Evolutionary conservation across 2,888 invertebrate genomes (phyloP).

Genomic region (Eudemis profundana): DNA sequence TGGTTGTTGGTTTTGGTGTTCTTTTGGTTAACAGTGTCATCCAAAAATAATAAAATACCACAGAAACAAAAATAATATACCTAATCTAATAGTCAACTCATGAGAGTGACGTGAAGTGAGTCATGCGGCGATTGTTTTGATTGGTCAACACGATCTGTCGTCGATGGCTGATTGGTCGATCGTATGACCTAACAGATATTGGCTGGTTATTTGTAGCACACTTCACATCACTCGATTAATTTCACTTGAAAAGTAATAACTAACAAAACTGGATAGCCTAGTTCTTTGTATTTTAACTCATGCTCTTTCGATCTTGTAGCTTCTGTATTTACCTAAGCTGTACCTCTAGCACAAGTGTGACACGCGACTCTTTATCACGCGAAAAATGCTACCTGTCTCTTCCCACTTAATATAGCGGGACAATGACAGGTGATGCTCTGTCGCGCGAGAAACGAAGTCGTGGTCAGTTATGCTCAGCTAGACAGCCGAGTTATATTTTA

Average conservation of each 20-base stretch:
- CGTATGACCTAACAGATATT: constrained; percentile 24
- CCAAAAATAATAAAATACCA: not conserved
- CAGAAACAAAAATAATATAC: constrained; percentile 20
- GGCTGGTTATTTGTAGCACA: constrained; percentile 37
- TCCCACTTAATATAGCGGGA: no score
- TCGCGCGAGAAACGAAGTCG: no score
- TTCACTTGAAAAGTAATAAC: not conserved
- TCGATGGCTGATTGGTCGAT: constrained; percentile 22
- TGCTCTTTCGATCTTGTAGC: not conserved
- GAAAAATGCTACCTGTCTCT: no score
- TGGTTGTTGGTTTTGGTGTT: not conserved
- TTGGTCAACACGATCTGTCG: constrained; percentile 22
- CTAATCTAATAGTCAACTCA: constrained; percentile 2
- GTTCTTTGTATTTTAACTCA: constrained; percentile 23
- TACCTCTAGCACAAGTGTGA: no score
- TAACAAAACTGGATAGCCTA: constrained; percentile 3
- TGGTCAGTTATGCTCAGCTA: no score
- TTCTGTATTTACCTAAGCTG: not conserved
- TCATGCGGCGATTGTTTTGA: constrained; percentile 9
- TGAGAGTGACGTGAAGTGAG: constrained; percentile 26
- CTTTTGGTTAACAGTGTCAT: not conserved
- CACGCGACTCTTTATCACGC: no score
- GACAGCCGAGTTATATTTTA: no score
- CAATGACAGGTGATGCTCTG: no score
- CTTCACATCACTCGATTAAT: constrained; percentile 21